Conservation (phyloP, 2,113 vertebrate species). For the Hippocampus comes region DNA sequence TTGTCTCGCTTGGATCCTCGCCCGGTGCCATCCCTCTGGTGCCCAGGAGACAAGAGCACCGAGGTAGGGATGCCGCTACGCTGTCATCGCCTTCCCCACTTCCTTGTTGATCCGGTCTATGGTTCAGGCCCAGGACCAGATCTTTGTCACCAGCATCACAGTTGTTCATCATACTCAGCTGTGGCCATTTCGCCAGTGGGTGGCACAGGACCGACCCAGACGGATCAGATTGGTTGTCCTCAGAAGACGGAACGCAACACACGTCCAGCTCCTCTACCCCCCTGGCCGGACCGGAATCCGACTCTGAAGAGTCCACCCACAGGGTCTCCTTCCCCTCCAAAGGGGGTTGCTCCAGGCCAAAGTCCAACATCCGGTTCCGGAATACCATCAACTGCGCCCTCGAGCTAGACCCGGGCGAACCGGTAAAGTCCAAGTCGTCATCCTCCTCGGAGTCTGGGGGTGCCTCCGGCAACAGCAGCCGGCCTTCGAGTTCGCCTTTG, state of each 20-base stretch:
- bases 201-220: slow-evolving; percentile 71
- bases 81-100: neutral
- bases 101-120: slow-evolving; percentile 65
- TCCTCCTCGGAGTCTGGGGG: slow-evolving; percentile 66
- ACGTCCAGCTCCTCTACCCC: slow-evolving; percentile 50
- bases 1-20: slow-evolving; percentile 82
- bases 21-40: slow-evolving; percentile 56
- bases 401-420: slow-evolving; percentile 65
- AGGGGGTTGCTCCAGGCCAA: slow-evolving; percentile 50
- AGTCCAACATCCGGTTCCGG: slow-evolving; percentile 71
- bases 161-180: slow-evolving; percentile 60
- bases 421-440: slow-evolving; percentile 44
- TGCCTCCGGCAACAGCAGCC: slow-evolving; percentile 66
- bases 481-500: slow-evolving; percentile 53
- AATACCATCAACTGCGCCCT: slow-evolving; percentile 88
- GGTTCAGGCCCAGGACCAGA: slow-evolving; percentile 69
- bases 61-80: slow-evolving; percentile 50
- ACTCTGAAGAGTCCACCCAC: slow-evolving; percentile 48
- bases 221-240: slow-evolving; percentile 40
- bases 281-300: slow-evolving; percentile 45
- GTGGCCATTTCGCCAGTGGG: slow-evolving; percentile 71
- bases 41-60: slow-evolving; percentile 71
- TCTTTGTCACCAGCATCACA: slow-evolving; percentile 54
- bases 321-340: slow-evolving; percentile 50
- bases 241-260: neutral